These are phyloP conservation scores for Erebia ligea DNA, from an alignment of 2,888 invertebrate species.

Conservation along the genomic window DNA sequence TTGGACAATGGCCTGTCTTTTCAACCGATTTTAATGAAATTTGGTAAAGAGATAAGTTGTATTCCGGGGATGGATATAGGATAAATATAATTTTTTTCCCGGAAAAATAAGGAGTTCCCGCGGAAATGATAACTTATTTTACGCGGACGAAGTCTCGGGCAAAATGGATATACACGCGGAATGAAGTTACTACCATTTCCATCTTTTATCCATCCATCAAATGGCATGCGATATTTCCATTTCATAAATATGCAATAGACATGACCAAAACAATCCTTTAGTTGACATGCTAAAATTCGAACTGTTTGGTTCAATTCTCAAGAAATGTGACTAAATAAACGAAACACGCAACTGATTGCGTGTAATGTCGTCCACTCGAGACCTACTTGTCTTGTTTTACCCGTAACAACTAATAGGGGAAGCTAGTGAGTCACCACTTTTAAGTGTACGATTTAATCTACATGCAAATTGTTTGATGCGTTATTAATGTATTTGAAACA, in stretches of 20 bases:
- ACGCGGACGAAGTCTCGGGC: too few relatives aligned
- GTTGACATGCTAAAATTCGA: neutral
- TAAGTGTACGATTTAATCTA: constrained; percentile 21
- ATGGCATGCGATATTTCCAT: too few relatives aligned
- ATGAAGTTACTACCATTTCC: neutral
- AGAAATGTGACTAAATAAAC: constrained; percentile 8
- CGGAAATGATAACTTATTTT: too few relatives aligned
- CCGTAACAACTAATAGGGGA: constrained; percentile 9
- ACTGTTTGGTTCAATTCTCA: neutral
- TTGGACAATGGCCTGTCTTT: too few relatives aligned
- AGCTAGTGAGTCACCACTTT: constrained; percentile 29
- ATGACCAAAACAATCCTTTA: neutral
- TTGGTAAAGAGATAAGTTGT: too few relatives aligned
- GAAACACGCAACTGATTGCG: constrained; percentile 32
- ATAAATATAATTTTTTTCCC: too few relatives aligned
- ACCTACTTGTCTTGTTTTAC: constrained; percentile 26
- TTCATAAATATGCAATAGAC: neutral
- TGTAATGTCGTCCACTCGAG: constrained; percentile 16
- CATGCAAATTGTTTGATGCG: constrained; percentile 25
- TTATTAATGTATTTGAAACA: too few relatives aligned
- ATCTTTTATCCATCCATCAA: neutral
- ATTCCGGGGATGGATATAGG: too few relatives aligned
- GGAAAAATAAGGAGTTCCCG: too few relatives aligned
- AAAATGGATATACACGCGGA: too few relatives aligned
- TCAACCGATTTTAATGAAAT: too few relatives aligned